phyloP scores from a whole-genome alignment of 2,113 vertebrate species.

The Illadopsis cleaveri region DNA sequence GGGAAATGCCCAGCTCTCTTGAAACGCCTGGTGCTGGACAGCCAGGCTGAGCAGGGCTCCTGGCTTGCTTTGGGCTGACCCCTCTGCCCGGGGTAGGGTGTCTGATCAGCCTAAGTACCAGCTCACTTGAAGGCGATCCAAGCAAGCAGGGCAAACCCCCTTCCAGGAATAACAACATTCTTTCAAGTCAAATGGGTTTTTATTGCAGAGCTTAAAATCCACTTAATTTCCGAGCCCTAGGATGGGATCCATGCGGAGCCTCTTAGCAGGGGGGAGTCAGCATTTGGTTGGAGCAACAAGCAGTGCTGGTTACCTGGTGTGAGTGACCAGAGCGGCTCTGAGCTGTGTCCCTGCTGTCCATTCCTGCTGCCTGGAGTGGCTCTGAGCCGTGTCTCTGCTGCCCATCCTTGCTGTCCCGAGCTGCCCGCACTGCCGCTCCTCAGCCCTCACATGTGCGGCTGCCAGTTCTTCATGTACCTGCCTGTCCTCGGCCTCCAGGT shows the following conservation, averaged over 20 bases:
- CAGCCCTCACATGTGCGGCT: rapidly evolving
- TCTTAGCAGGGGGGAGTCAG: background rate
- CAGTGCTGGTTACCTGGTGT: background rate
- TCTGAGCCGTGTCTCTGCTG: background rate
- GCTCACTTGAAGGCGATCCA: background rate
- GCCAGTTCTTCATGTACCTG: background rate
- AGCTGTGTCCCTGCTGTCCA: background rate
- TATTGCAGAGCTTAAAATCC: slow-evolving; percentile 22
- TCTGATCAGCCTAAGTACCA: rapidly evolving
- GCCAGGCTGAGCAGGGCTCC: rapidly evolving
- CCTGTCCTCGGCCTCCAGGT: background rate
- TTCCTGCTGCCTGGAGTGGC: too few relatives aligned
- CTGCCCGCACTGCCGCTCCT: background rate
- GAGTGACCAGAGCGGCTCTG: background rate
- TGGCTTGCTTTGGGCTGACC: background rate
- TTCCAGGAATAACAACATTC: background rate
- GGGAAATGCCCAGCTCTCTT: background rate
- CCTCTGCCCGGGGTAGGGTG: rapidly evolving
- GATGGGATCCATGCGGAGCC: background rate
- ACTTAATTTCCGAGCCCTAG: background rate
- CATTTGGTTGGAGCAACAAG: background rate
- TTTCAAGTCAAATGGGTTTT: slow-evolving; percentile 13
- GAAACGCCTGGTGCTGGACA: background rate
- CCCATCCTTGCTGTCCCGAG: background rate
- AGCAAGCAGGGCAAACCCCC: background rate